These are phyloP conservation scores for Podarcis siculus DNA, from an alignment of 2,797 vertebrate species.

Conservation along the genomic window DNA sequence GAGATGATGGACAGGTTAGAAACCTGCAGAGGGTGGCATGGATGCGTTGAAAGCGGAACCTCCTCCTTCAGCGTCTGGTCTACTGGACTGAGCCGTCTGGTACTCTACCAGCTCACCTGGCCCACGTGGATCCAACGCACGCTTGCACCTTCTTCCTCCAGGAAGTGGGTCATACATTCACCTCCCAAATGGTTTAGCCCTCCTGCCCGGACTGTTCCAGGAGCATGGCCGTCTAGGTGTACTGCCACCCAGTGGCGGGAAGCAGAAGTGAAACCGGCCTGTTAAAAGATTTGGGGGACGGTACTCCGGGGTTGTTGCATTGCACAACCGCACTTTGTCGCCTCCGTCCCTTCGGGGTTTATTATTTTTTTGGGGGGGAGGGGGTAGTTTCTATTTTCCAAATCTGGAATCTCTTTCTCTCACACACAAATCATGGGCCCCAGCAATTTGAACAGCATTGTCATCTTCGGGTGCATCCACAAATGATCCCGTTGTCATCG, in stretches of 20 bases:
- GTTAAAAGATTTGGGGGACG: background rate
- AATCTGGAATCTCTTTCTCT: too few relatives aligned
- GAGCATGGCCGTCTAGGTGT: background rate
- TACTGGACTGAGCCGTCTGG: background rate
- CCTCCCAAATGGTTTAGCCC: background rate
- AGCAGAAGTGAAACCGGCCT: background rate
- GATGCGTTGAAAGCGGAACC: too few relatives aligned
- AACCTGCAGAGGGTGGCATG: too few relatives aligned
- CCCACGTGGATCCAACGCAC: background rate
- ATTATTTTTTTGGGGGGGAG: too few relatives aligned
- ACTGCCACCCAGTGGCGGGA: background rate
- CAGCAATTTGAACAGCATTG: background rate
- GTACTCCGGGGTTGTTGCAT: background rate
- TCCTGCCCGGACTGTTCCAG: background rate
- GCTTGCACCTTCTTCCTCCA: background rate
- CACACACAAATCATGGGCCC: too few relatives aligned
- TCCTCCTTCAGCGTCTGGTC: background rate
- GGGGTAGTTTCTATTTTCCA: background rate
- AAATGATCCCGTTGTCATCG: background rate
- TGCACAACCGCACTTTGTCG: background rate
- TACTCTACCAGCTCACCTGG: background rate
- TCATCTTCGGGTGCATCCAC: too few relatives aligned
- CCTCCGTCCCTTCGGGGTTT: background rate
- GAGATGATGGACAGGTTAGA: background rate
- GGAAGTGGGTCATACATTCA: background rate